These are phyloP conservation scores for Liparis tanakae DNA, from an alignment of 2,797 vertebrate species.

Conservation along the genomic window DNA sequence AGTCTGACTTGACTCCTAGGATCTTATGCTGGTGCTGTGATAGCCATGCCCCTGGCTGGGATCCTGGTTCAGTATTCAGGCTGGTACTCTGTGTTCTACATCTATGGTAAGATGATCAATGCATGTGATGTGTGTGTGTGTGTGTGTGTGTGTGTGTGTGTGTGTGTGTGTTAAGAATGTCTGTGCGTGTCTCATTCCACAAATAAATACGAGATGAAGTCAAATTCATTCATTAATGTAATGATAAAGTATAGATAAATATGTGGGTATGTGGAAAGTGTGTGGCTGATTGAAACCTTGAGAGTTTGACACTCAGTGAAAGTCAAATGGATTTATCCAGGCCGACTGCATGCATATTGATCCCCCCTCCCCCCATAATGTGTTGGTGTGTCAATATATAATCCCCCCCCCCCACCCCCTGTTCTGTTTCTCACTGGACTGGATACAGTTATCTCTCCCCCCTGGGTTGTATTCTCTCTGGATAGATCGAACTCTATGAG, in stretches of 20 bases:
- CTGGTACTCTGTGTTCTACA: conserved; percentile 97
- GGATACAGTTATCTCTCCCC: conserved; percentile 59
- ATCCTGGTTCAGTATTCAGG: conserved; percentile 95
- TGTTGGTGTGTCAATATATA: conserved; percentile 72
- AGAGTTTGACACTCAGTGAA: conserved; percentile 57
- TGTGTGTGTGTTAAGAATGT: not conserved
- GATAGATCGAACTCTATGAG: conserved; percentile 40
- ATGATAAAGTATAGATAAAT: not conserved
- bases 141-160: conserved; percentile 1
- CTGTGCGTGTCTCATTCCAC: not conserved
- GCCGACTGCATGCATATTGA: conserved; percentile 73
- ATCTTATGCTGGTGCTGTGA: conserved; percentile 94
- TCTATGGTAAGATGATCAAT: conserved; percentile 88
- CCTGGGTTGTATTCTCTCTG: conserved; percentile 60
- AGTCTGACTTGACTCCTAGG: conserved; percentile 76
- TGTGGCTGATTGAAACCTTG: conserved; percentile 5
- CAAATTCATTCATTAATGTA: not conserved
- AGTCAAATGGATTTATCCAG: conserved; percentile 77
- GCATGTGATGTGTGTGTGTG: not conserved
- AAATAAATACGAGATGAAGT: not conserved
- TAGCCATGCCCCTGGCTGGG: conserved; percentile 96
- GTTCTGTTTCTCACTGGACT: conserved; percentile 49
- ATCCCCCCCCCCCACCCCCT: conserved; percentile 14
- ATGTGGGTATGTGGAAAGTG: not conserved
- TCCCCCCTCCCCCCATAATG: conserved; percentile 54